Conservation (phyloP, 53 echinoderm and acorn worm genomes). For the Arbacia lixula region DNA sequence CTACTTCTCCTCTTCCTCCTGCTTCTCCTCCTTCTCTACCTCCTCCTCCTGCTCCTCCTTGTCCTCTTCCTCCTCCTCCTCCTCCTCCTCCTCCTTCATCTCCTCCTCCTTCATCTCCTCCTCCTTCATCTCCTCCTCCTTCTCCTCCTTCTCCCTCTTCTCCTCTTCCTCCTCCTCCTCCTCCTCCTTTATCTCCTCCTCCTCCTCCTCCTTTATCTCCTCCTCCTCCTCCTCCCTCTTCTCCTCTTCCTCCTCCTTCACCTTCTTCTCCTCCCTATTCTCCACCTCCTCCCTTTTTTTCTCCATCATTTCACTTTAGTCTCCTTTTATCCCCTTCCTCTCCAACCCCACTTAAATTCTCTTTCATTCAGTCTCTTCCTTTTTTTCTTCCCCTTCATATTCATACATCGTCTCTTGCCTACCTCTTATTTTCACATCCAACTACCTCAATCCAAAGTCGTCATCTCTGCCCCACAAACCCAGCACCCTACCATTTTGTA, state of each 20-base stretch:
- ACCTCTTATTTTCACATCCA: too few species aligned
- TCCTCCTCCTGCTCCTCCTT: neutral
- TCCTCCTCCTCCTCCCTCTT: neutral
- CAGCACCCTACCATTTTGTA: neutral
- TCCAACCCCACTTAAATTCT: neutral
- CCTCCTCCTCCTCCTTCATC: neutral
- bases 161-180: neutral
- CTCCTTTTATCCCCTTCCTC: neutral
- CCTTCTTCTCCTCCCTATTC: neutral
- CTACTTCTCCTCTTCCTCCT: too few species aligned
- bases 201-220: neutral
- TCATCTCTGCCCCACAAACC: neutral
- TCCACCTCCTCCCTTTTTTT: neutral
- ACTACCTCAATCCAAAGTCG: too few species aligned
- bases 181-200: neutral
- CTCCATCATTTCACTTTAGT: neutral
- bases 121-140: neutral
- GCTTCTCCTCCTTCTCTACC: too few species aligned
- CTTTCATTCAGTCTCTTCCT: neutral
- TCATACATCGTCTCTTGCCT: neutral
- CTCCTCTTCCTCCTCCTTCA: neutral
- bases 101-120: neutral
- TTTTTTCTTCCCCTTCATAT: neutral
- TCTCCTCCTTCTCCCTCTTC: neutral
- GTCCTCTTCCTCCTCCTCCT: neutral